Conservation (phyloP, 2,888 invertebrate species). For the Pammene fasciana region DNA sequence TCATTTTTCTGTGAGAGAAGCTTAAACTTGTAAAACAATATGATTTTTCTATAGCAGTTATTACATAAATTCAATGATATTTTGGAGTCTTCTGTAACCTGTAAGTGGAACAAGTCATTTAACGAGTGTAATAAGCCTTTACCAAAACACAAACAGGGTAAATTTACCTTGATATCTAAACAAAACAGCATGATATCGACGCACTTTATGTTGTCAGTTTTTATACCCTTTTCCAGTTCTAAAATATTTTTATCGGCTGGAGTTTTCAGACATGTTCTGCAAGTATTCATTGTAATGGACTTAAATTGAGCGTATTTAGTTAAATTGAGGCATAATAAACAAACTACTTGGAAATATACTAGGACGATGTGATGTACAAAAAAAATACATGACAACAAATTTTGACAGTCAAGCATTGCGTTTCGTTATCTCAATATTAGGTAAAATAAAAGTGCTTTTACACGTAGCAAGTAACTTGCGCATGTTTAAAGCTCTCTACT, state of each 20-base stretch:
- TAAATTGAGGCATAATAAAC: not conserved
- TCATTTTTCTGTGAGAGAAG: constrained; percentile 62
- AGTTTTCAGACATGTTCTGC: constrained; percentile 62
- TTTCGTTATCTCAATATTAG: not conserved
- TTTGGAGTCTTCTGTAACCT: constrained; percentile 60
- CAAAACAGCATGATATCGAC: constrained; percentile 64
- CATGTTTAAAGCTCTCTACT: too few species aligned
- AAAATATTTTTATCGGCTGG: constrained; percentile 56
- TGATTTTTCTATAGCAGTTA: constrained; percentile 64
- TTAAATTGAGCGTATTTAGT: not conserved
- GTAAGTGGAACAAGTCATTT: constrained; percentile 38
- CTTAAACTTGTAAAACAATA: constrained; percentile 67
- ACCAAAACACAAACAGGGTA: not conserved
- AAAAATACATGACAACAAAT: not conserved
- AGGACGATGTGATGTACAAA: too few species aligned
- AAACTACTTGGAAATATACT: too few species aligned
- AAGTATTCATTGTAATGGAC: constrained; percentile 51
- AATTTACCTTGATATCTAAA: constrained; percentile 64
- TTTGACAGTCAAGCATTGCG: constrained; percentile 2
- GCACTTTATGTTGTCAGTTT: constrained; percentile 49
- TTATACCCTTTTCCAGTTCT: constrained; percentile 49
- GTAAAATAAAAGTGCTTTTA: not conserved
- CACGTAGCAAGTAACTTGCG: not conserved
- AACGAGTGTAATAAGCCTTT: not conserved
- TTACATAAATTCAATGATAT: constrained; percentile 63